Evolutionary conservation across 2,113 vertebrate genomes (phyloP).

Genomic region (Pogonocichla stellata): DNA sequence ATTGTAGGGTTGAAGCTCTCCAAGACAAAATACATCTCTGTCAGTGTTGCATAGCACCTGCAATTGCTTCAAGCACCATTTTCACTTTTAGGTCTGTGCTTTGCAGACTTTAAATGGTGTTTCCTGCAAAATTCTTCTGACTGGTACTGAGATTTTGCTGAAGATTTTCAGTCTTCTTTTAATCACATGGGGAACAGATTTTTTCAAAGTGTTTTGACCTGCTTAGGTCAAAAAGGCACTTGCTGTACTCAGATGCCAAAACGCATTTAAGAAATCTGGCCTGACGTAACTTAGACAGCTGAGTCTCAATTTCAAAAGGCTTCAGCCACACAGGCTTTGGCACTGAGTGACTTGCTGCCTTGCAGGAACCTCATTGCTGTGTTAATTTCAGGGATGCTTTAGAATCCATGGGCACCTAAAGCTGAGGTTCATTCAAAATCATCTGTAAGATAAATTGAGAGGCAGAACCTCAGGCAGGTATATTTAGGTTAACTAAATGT

Average conservation of each 20-base stretch:
- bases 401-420: neutral
- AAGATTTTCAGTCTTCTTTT: conserved; percentile 22
- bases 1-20: neutral
- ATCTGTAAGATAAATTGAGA: neutral
- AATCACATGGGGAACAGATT: conserved; percentile 49
- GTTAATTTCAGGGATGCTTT: neutral
- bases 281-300: conserved; percentile 31
- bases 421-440: neutral
- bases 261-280: conserved; percentile 13
- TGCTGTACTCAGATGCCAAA: conserved; percentile 44
- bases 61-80: neutral
- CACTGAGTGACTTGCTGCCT: neutral
- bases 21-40: neutral
- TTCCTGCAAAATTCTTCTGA: conserved; percentile 13
- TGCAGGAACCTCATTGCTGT: neutral
- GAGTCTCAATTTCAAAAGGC: conserved; percentile 53
- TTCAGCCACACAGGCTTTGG: neutral
- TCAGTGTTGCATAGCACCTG: neutral
- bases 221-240: conserved; percentile 51
- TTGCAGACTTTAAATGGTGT: neutral
- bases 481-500: neutral
- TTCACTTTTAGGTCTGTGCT: neutral
- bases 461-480: neutral
- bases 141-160: neutral
- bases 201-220: conserved; percentile 59